A percentile compares a stretch with the other conserved stretches of the same genome.
Evolutionary conservation across 1,140 invertebrate species (phyloP).

Genomic region (Euura lappo): DNA sequence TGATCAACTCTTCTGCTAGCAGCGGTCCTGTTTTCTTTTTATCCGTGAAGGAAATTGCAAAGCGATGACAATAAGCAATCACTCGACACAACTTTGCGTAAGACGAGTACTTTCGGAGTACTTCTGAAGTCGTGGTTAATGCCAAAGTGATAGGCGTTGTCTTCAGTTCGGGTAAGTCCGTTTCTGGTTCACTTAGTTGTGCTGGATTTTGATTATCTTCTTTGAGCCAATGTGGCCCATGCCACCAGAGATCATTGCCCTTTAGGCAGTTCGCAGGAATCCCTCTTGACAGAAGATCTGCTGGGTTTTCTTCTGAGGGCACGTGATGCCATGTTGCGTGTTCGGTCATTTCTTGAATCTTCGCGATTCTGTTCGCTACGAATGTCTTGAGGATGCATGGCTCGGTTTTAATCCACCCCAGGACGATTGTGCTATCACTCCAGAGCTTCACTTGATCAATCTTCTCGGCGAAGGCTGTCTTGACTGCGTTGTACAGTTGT

Average conservation of each 20-base stretch:
- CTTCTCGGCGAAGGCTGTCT: too few relatives aligned
- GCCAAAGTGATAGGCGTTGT: too few relatives aligned
- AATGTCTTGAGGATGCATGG: constrained; percentile 33
- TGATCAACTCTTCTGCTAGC: background rate
- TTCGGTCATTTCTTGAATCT: constrained; percentile 38
- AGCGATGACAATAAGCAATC: background rate
- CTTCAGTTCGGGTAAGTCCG: too few relatives aligned
- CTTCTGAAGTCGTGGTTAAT: too few relatives aligned
- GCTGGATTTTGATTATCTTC: too few relatives aligned
- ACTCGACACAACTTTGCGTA: background rate
- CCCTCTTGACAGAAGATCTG: constrained; percentile 38
- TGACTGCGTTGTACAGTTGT: background rate
- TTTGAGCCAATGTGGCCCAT: constrained; percentile 11
- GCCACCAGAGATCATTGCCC: constrained; percentile 21
- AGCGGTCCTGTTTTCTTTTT: background rate
- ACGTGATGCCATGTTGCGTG: constrained; percentile 1
- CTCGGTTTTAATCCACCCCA: constrained; percentile 37
- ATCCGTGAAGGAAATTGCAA: background rate
- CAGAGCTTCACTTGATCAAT: too few relatives aligned
- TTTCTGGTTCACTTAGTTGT: too few relatives aligned
- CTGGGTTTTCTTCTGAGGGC: constrained; percentile 33
- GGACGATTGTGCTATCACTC: too few relatives aligned
- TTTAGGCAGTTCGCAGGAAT: constrained; percentile 13
- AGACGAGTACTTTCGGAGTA: too few relatives aligned
- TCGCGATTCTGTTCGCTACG: constrained; percentile 42